Percentiles rank a stretch among this genome's conserved stretches.
These are phyloP conservation scores for Acrossocheilus wenchowensis DNA, from an alignment of 2,797 vertebrate species.

Conservation along the genomic window DNA sequence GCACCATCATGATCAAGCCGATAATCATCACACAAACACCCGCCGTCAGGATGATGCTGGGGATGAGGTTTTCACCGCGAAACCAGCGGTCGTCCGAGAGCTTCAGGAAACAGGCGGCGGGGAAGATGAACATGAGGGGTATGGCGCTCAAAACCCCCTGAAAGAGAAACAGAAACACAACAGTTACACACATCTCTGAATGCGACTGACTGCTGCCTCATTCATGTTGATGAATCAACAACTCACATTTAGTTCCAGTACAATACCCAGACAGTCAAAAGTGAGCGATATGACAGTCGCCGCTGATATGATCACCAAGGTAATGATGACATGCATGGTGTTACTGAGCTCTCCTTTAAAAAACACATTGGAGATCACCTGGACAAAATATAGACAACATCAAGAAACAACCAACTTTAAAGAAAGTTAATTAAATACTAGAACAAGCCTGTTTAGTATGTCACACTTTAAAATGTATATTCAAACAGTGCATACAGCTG, in stretches of 20 bases:
- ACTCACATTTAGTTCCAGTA: slow-evolving; percentile 95
- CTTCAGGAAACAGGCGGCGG: slow-evolving; percentile 90
- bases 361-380: slow-evolving; percentile 91
- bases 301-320: slow-evolving; percentile 79
- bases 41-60: slow-evolving; percentile 78
- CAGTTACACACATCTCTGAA: background rate
- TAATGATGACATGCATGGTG: slow-evolving; percentile 80
- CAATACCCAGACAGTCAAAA: slow-evolving; percentile 91
- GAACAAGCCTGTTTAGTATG: background rate
- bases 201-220: too few relatives aligned
- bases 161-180: background rate
- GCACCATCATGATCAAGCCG: slow-evolving; percentile 84
- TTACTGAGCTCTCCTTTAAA: slow-evolving; percentile 82
- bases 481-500: background rate
- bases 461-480: background rate
- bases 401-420: background rate
- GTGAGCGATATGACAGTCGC: slow-evolving; percentile 84
- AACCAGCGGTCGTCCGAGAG: slow-evolving; percentile 86
- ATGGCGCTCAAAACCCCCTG: slow-evolving; percentile 92
- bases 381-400: slow-evolving; percentile 38
- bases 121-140: slow-evolving; percentile 95
- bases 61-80: slow-evolving; percentile 82
- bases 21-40: slow-evolving; percentile 87
- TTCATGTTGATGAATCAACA: background rate
- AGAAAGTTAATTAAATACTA: background rate